These are phyloP conservation scores for Chaetodon trifasciatus DNA, from an alignment of 2,797 vertebrate genomes.

Conservation along the genomic window DNA sequence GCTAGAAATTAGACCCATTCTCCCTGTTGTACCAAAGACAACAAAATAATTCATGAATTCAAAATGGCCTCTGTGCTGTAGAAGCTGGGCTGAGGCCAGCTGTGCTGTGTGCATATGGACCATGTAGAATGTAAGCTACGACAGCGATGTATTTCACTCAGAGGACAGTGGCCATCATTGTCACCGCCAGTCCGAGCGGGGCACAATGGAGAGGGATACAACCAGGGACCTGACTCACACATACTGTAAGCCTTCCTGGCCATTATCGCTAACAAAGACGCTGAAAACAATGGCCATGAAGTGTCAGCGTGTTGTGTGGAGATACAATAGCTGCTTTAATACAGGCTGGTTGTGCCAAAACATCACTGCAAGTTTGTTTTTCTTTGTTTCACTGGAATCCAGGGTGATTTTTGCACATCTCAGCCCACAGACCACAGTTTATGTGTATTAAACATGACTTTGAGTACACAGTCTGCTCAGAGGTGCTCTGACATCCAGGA, in stretches of 20 bases:
- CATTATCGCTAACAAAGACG: slow-evolving; percentile 61
- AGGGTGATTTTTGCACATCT: not conserved
- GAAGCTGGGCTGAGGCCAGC: slow-evolving; percentile 56
- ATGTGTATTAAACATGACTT: not conserved
- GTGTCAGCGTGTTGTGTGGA: slow-evolving; percentile 51
- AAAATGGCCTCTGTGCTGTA: slow-evolving; percentile 64
- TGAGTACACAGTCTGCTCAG: not conserved
- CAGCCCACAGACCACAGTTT: not conserved
- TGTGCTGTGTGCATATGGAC: slow-evolving; percentile 61
- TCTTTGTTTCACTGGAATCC: slow-evolving; percentile 19
- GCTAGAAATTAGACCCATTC: slow-evolving; percentile 61
- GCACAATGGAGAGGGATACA: slow-evolving; percentile 83
- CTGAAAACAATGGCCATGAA: slow-evolving; percentile 66
- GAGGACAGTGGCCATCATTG: slow-evolving; percentile 79
- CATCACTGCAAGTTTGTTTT: slow-evolving; percentile 20
- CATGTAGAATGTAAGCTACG: slow-evolving; percentile 74
- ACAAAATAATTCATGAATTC: slow-evolving; percentile 73
- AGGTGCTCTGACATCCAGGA: not conserved
- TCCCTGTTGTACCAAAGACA: slow-evolving; percentile 64
- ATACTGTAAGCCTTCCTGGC: slow-evolving; percentile 72
- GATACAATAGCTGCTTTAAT: slow-evolving; percentile 66
- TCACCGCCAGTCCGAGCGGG: slow-evolving; percentile 52
- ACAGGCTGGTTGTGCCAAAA: slow-evolving; percentile 4
- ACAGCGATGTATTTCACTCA: slow-evolving; percentile 62
- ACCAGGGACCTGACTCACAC: slow-evolving; percentile 77